Base-by-base conservation (phyloP, 2,113 vertebrate species). In the Zosterops hypoxanthus region DNA sequence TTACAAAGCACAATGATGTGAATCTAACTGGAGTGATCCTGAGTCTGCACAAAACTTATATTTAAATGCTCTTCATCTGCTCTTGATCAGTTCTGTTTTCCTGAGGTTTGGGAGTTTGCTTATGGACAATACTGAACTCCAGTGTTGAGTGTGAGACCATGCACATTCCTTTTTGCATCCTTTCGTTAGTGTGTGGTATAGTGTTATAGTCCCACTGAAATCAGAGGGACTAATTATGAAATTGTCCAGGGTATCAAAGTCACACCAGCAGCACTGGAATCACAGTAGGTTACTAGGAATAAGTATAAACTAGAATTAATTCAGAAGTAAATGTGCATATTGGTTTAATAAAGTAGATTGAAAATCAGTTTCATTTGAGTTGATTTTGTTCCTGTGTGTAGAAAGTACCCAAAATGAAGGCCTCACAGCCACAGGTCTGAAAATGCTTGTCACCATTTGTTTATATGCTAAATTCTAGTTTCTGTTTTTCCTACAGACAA, bases 401-500 rank as follows among this genome's bases (percentile, higher is more conserved):
- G 28, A 64, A 75, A 65, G 28, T 47, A 57, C 26, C 29, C 21
- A 13, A 64, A 49, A 59, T 75, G 5, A 50, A 25, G 33, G 28
- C 8, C 23, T 80, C 24, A 34, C 19, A 80, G 7, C 18, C 33
- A 29, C 46, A 8, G 4, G 4, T 76, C 26, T 79, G 12, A 77
- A 59, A 79, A 10, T 39, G 22, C 6, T 64, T 94, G 33, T 47
- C 41, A 66, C 5, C 28, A 15, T 68, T 75, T 80, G 20, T 63
- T 91, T 76, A 21, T 79, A 72, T 95, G 66, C 66, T 82, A 75
- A 81, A 86, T 90, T 75, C 23, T 82, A 7, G 44, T 72, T 59
- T 39, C 50, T 16, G 11, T 29, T 53, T 59, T 47, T 34, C 13
- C 76, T 95, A 46, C 97, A 99, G 99, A 99, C 99, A 28, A 99